Base-by-base conservation (phyloP, 2,113 vertebrate species). In the Mustela nigripes region DNA sequence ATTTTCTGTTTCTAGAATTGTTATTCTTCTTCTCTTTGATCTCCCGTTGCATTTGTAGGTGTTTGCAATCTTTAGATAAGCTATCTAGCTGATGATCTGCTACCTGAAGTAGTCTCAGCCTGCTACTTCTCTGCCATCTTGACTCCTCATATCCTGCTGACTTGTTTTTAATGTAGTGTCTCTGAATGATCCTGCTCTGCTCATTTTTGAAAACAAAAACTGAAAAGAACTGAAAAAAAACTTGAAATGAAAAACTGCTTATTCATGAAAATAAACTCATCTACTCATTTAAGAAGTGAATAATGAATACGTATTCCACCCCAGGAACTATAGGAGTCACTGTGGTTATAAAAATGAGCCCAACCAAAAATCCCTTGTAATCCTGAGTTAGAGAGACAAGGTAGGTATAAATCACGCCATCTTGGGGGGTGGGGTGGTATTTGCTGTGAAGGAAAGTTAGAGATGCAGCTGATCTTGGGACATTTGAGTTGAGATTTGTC, bases 111-210 rank as follows among this genome's bases (percentile, higher is more conserved):
- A 42, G 42, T 42, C 5, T 42, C 42, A 42, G 42, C 42, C 42
- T 42, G 42, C 42, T 42, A 42, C 42, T 42, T 42, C 42, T 42
- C 42, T 42, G 42, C 42, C 42, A 42, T 42, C 42, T 42, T 5
- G 42, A 42, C 42, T 42, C 42, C 42, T 42, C 42, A 42, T 42
- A 42, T 42, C 42, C 42, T 42, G 42, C 73, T 83, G 69, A 67
- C 36, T 87, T 91, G 86, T 95, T 83, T 90, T 93, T 71, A 79
- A 31, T 58, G 24, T 90, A 53, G 14, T 91, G 96, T 93, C 53
- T 62, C 8, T 31, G 42, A 93, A 65, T 60, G 79, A 90, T 50
- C 60, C 36, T 92, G 50, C 26, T 93, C 42, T 63, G 45, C 67
- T 89, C 62, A 56, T 56, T 56, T 56, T 56, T 56, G 53, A 56